Evolutionary conservation across 2,113 vertebrate species (phyloP), one percentile per base, ranked within the genome.

Genomic region (Burhinus oedicnemus): DNA sequence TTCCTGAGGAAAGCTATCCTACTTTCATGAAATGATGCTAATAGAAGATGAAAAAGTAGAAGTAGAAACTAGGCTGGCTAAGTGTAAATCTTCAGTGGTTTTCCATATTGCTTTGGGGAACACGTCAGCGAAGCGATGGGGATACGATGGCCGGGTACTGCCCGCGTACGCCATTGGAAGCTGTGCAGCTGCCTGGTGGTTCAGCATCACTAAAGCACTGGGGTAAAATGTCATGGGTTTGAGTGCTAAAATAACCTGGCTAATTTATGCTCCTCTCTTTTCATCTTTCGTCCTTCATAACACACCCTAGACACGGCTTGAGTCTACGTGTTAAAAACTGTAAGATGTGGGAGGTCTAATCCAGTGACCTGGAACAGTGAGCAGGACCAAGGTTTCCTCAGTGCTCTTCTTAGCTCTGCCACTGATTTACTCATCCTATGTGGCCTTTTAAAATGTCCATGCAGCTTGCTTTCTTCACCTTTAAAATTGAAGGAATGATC

Each of bases 401-500:
- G 3, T 78, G 21, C 36, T 75, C 2, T n/a, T 64, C 34, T 72
- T 20, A 75, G 47, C 55, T 80, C 29, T 82, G 38, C 55, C 29
- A 30, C 27, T 16, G 27, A 55, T 51, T 84, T 30, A 11, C 12
- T 76, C 47, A 26, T 22, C n/a, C 34, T 42, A 34, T 34, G 20
- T 34, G n/a, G 16, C 3, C 0, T 68, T 55, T 78, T n/a, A 7
- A 45, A 45, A n/a, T 0, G 17, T 9, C 36, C 30, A 0, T 18
- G 21, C 12, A 11, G 29, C 40, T 83, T 57, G 60, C 45, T 80
- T 88, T 65, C 49, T 42, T 64, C 45, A 57, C 27, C 34, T 80
- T 77, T 64, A 49, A 66, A 62, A 68, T 1, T 36, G 64, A 83
- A 80, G n/a, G 64, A 85, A 49, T 45, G 13, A 54, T 69, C 45